phyloP scores from a whole-genome alignment of 92 coral and sea anemone species.

The Palythoa caribaeorum region DNA sequence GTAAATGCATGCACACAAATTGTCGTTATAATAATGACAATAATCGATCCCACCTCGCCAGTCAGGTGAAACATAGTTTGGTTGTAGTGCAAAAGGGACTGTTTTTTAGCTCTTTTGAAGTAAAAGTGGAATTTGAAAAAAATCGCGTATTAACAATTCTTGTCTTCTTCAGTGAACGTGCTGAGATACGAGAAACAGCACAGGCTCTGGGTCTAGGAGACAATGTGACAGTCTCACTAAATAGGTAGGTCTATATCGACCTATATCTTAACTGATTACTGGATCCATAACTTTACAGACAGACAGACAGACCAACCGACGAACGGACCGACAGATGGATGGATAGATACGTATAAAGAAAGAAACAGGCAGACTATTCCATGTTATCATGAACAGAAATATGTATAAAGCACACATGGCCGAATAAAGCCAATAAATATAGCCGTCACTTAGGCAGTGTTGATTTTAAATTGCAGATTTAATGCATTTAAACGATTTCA shows the following conservation, averaged over 20 bases:
- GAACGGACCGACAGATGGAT: too few species aligned
- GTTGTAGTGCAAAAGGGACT: slow-evolving; percentile 1
- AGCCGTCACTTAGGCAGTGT: background rate
- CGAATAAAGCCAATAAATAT: background rate
- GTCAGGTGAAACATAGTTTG: too few species aligned
- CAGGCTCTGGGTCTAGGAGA: slow-evolving; percentile 63
- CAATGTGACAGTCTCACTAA: slow-evolving; percentile 40
- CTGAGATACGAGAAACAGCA: slow-evolving; percentile 59
- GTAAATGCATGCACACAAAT: slow-evolving; percentile 10
- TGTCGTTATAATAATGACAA: slow-evolving; percentile 15
- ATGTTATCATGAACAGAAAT: background rate
- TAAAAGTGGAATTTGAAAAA: slow-evolving; percentile 18
- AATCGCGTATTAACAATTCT: slow-evolving; percentile 6
- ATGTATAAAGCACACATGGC: too few species aligned
- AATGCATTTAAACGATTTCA: slow-evolving; percentile 2
- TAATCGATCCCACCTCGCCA: background rate
- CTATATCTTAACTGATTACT: slow-evolving; percentile 10
- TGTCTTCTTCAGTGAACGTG: slow-evolving; percentile 56
- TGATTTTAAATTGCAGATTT: slow-evolving; percentile 29
- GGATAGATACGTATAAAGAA: too few species aligned
- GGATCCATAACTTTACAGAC: background rate
- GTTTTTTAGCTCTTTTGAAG: slow-evolving; percentile 11
- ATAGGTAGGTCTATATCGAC: slow-evolving; percentile 43
- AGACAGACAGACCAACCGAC: background rate
- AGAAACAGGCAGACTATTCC: background rate